These are phyloP conservation scores for Drosophila fungiperda DNA, from an alignment of 2,888 invertebrate genomes.

Conservation along the genomic window DNA sequence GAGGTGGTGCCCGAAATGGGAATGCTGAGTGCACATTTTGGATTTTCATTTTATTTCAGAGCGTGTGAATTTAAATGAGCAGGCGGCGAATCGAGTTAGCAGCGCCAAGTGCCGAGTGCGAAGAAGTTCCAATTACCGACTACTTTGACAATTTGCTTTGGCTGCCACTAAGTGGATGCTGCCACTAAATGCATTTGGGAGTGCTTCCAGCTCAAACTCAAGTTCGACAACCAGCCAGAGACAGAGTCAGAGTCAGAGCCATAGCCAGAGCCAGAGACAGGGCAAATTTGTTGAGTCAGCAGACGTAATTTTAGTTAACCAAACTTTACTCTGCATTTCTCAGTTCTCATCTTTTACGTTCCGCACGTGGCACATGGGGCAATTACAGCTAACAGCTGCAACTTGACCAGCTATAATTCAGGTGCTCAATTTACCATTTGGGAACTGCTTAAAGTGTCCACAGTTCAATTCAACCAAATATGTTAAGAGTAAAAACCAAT, in stretches of 20 bases:
- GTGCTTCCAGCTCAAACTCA: not conserved
- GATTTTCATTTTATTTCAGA: slow-evolving; percentile 47
- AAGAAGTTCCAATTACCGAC: slow-evolving; percentile 51
- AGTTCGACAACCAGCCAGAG: slow-evolving; percentile 1
- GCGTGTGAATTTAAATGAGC: slow-evolving; percentile 59
- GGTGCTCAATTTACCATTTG: not conserved
- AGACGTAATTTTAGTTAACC: slow-evolving; percentile 7
- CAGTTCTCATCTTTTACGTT: slow-evolving; percentile 31
- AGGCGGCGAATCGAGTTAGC: slow-evolving; percentile 16
- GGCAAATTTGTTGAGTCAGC: slow-evolving; percentile 52
- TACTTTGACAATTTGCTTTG: slow-evolving; percentile 47
- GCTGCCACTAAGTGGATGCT: slow-evolving; percentile 35
- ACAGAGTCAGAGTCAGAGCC: no score
- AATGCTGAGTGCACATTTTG: slow-evolving; percentile 46
- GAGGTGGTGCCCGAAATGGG: not conserved
- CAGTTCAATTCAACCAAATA: not conserved
- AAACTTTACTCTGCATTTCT: not conserved
- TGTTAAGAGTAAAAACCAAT: not conserved
- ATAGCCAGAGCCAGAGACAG: slow-evolving; percentile 9
- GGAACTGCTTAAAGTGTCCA: not conserved
- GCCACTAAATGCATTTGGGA: slow-evolving; percentile 46
- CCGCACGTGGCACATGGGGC: slow-evolving; percentile 16
- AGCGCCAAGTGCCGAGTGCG: slow-evolving; percentile 11
- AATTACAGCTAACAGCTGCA: not conserved
- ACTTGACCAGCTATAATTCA: not conserved